These are phyloP conservation scores for Sweltsa coloradensis DNA, from an alignment of 1,140 invertebrate species.

Conservation along the genomic window DNA sequence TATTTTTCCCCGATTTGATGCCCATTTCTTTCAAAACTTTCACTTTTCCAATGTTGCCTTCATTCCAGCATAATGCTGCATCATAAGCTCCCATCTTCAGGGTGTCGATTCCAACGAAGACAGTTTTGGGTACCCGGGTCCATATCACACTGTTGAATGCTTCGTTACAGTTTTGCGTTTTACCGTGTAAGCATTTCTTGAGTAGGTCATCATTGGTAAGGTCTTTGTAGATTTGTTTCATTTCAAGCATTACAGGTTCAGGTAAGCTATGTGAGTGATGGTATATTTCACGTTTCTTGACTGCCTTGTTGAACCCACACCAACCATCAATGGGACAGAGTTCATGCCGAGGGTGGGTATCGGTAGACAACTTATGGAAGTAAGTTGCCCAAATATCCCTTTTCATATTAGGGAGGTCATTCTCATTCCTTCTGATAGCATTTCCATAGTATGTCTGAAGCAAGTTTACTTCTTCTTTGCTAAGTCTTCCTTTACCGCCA, in stretches of 20 bases:
- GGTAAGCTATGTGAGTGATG: conserved; percentile 8
- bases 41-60: conserved; percentile 13
- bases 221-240: conserved; percentile 13
- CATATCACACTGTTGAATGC: conserved; percentile 14
- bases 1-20: not conserved
- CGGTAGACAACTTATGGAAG: conserved; percentile 14
- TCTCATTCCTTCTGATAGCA: conserved; percentile 15
- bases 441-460: conserved; percentile 16
- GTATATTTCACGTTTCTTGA: conserved; percentile 10
- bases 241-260: conserved; percentile 10
- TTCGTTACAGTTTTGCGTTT: conserved; percentile 16
- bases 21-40: conserved; percentile 12
- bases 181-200: conserved; percentile 15
- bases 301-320: conserved; percentile 23
- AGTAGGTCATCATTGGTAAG: conserved; percentile 10
- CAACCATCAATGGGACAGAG: conserved; percentile 23
- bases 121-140: conserved; percentile 15
- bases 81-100: conserved; percentile 13
- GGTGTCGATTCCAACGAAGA: conserved; percentile 12
- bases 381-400: conserved; percentile 16
- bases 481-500: conserved; percentile 12
- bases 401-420: conserved; percentile 11
- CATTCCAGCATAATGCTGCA: conserved; percentile 11
- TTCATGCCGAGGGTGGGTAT: conserved; percentile 15
- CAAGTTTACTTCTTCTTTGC: conserved; percentile 9